Evolutionary conservation across 1,140 invertebrate genomes (phyloP).

Genomic region (Euwallacea fornicatus): DNA sequence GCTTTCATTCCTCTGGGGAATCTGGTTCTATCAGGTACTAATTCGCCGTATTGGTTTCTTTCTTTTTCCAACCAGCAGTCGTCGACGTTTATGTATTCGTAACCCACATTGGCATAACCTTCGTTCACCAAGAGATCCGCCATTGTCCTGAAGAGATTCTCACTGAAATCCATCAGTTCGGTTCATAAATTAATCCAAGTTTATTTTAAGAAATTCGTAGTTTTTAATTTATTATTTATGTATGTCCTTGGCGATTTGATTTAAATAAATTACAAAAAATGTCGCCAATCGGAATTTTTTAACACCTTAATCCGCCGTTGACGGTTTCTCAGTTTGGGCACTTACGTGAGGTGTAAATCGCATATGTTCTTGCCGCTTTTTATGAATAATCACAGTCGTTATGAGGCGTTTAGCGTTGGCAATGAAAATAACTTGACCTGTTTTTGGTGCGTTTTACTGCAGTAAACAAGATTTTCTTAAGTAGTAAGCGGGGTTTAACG

Average conservation of each 20-base stretch:
- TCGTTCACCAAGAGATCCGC: slow-evolving; percentile 85
- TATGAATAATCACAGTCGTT: slow-evolving; percentile 13
- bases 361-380: slow-evolving; percentile 16
- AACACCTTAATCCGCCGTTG: not conserved
- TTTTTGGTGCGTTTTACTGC: not conserved
- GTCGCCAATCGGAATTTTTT: not conserved
- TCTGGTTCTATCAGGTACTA: slow-evolving; percentile 82
- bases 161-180: slow-evolving; percentile 62
- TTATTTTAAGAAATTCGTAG: not conserved
- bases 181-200: not conserved
- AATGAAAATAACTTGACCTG: slow-evolving; percentile 14
- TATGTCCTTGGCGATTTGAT: not conserved
- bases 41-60: slow-evolving; percentile 70
- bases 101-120: slow-evolving; percentile 86
- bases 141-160: slow-evolving; percentile 89
- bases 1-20: slow-evolving; percentile 93
- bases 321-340: not conserved
- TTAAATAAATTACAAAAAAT: not conserved
- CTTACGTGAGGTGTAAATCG: not conserved
- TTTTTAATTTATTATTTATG: not conserved
- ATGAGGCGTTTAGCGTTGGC: not conserved
- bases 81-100: slow-evolving; percentile 93
- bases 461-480: too few relatives aligned
- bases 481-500: too few relatives aligned
- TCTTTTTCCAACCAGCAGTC: slow-evolving; percentile 93